Evolutionary conservation across 1,140 invertebrate genomes (phyloP), one percentile per base, ranked within the genome.

Genomic region (Penaeus indicus): DNA sequence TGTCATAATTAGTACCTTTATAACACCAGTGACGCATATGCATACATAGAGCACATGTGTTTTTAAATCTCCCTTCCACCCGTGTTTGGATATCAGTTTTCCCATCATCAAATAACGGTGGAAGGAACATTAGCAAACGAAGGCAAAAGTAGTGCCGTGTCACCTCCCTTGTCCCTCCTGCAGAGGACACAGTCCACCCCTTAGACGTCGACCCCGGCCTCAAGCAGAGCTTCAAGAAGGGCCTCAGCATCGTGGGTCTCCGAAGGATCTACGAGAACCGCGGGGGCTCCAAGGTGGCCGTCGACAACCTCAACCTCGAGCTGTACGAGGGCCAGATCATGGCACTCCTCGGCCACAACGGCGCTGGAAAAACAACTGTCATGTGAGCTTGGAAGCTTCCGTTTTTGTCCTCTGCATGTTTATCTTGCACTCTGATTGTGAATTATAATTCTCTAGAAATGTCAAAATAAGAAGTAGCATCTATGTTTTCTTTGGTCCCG

Each of bases 271-370:
- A 89, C 75, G 61, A 89, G 47, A 42, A 77, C 11, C 27, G 91
- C 69, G 90, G 88, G 27, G 75, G 85, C 19, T 61, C 80, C 16
- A 91, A 91, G 67, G 89, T 90, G 82, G 95, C 95, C 1, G 94
- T 97, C 0, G 94, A 96, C 69, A 94, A 96, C 87, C 94, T 97
- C 3, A 96, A 93, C 61, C 92, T 96, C 62, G 95, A 96, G 91
- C 93, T 97, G 13, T 94, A 95, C 90, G 94, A 94, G 84, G 94
- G 94, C 8, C 94, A 95, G 91, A 94, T 95, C 21, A 94, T 94
- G 21, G 93, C 93, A 1, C 91, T 95, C 0, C 92, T 95, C 1
- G 94, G 94, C 8, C 94, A 95, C 90, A 95, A 95, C 91, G 94
- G 94, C 22, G 94, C 94, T 84, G 94, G 94, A 69, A 95, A 95